Evolutionary conservation across 1,140 invertebrate genomes (phyloP).

Genomic region (Hirudo medicinalis): DNA sequence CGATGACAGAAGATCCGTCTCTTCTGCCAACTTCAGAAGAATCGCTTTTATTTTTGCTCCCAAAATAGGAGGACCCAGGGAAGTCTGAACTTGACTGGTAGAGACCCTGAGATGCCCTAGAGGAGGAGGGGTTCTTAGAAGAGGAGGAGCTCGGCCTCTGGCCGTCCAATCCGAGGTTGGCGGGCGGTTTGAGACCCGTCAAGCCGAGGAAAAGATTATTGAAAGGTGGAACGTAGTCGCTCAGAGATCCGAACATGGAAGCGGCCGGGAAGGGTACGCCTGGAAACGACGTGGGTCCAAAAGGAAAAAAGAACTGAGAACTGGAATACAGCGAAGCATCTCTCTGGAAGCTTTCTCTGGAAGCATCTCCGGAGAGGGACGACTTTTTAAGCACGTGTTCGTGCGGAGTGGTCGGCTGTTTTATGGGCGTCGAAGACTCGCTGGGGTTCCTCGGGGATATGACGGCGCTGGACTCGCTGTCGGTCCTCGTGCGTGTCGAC

Average conservation of each 20-base stretch:
- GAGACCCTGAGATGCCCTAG: not conserved
- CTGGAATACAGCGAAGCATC: slow-evolving; percentile 8
- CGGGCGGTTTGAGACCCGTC: not conserved
- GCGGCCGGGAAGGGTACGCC: not conserved
- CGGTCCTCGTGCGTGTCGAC: not conserved
- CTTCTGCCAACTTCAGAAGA: not conserved
- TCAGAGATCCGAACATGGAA: not conserved
- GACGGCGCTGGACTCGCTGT: not conserved
- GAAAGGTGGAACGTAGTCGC: slow-evolving; percentile 10
- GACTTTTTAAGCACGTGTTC: not conserved
- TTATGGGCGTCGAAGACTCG: not conserved
- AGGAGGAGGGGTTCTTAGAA: slow-evolving; percentile 10
- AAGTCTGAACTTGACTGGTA: not conserved
- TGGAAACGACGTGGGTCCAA: not conserved
- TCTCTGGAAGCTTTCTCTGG: too few relatives aligned
- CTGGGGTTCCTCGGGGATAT: not conserved
- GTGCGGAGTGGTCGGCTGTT: not conserved
- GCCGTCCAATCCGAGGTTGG: not conserved
- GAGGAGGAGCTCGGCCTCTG: not conserved
- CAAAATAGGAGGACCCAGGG: not conserved
- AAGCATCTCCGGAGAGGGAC: not conserved
- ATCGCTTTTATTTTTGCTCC: not conserved
- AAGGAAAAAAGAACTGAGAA: slow-evolving; percentile 18
- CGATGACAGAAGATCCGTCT: not conserved
- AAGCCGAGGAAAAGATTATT: slow-evolving; percentile 1